phyloP scores from a whole-genome alignment of 2,888 invertebrate genomes.

The Tachystola acroxantha region DNA sequence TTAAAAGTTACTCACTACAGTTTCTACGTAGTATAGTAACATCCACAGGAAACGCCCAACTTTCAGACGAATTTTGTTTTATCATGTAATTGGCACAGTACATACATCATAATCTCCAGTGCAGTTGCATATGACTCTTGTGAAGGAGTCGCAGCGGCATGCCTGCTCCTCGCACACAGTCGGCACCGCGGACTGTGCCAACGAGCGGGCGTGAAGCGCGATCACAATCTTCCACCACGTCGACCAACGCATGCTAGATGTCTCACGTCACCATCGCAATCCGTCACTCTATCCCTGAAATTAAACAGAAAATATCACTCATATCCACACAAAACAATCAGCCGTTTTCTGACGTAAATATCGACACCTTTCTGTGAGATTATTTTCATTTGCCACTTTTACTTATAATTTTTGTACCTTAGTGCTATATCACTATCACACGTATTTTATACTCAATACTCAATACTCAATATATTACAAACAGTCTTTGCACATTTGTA shows the following conservation, averaged over 20 bases:
- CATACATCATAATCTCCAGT: slow-evolving; percentile 64
- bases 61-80: too few relatives aligned
- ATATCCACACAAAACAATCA: too few relatives aligned
- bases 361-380: too few relatives aligned
- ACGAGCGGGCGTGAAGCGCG: slow-evolving; percentile 38
- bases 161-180: slow-evolving; percentile 73
- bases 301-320: neutral
- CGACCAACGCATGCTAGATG: slow-evolving; percentile 50
- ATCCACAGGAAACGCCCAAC: too few relatives aligned
- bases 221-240: slow-evolving; percentile 52
- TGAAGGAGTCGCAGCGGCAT: slow-evolving; percentile 77
- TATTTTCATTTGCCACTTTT: too few relatives aligned
- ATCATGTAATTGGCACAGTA: too few relatives aligned
- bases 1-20: too few relatives aligned
- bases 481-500: neutral
- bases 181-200: slow-evolving; percentile 45
- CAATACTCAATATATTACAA: neutral
- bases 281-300: slow-evolving; percentile 33
- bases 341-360: too few relatives aligned
- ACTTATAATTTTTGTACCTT: too few relatives aligned
- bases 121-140: slow-evolving; percentile 78
- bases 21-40: too few relatives aligned
- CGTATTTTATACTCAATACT: too few relatives aligned
- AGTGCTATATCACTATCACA: too few relatives aligned
- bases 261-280: slow-evolving; percentile 67